These are phyloP conservation scores for Himalopsyche japonica DNA, from an alignment of 2,888 invertebrate genomes.

Conservation along the genomic window DNA sequence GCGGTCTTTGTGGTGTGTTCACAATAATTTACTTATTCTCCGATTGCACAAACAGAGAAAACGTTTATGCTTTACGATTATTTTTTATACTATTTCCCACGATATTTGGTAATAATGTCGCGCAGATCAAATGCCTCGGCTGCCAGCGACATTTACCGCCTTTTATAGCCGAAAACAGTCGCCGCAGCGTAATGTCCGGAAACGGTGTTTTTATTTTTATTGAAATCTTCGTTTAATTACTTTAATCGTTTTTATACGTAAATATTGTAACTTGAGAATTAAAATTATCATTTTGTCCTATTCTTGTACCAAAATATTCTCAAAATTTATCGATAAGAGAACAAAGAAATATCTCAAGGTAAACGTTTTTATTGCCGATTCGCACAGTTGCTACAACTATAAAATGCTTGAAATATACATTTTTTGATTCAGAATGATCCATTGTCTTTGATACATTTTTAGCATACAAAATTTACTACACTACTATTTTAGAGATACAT, in stretches of 20 bases:
- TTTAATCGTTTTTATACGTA: background rate
- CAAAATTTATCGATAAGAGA: background rate
- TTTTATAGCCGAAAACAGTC: background rate
- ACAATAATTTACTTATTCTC: background rate
- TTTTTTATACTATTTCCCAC: background rate
- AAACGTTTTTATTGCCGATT: background rate
- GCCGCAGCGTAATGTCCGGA: background rate
- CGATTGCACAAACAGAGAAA: background rate
- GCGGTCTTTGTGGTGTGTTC: background rate
- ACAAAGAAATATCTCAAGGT: background rate
- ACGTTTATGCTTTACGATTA: background rate
- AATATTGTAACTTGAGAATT: background rate
- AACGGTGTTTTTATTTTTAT: background rate
- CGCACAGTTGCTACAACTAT: background rate
- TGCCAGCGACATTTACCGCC: background rate
- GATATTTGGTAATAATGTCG: background rate
- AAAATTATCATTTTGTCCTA: background rate
- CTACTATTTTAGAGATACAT: background rate
- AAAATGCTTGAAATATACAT: background rate
- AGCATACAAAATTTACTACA: background rate
- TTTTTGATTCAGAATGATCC: background rate
- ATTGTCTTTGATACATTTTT: background rate
- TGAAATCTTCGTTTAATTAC: background rate
- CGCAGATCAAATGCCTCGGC: background rate
- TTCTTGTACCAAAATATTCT: background rate